Percentiles rank a stretch among this genome's conserved stretches.
phyloP scores from a whole-genome alignment of 2,113 vertebrate species.

The Callorhinus ursinus region DNA sequence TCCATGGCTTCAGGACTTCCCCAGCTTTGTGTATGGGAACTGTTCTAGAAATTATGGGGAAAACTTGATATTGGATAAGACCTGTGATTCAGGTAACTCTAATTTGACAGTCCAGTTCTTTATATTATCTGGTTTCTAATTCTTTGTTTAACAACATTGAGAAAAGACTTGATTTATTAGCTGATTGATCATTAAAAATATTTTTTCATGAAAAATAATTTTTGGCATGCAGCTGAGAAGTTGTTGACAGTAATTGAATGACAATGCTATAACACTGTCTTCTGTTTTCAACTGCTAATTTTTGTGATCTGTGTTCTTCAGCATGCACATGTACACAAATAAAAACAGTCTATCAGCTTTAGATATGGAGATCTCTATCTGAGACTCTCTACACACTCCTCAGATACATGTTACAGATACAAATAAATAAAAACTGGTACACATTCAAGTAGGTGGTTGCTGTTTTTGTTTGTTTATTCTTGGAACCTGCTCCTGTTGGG shows the following conservation, averaged over 20 bases:
- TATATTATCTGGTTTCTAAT: not conserved
- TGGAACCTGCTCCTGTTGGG: not conserved
- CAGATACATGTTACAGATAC: not conserved
- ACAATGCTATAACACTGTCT: not conserved
- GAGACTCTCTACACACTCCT: not conserved
- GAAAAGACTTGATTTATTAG: not conserved
- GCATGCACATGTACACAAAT: not conserved
- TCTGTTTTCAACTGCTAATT: not conserved
- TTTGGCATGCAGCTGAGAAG: not conserved
- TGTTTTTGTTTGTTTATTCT: not conserved
- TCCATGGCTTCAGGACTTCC: not conserved
- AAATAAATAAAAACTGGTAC: not conserved
- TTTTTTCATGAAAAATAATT: not conserved
- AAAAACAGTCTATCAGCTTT: not conserved
- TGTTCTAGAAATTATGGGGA: not conserved
- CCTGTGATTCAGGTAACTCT: not conserved
- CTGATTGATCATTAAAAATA: not conserved
- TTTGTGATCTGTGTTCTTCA: not conserved
- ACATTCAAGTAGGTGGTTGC: not conserved
- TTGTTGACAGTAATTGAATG: not conserved
- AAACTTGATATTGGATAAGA: not conserved
- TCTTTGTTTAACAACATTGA: not conserved
- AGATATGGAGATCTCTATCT: not conserved
- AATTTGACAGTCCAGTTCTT: not conserved
- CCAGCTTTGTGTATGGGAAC: not conserved